phyloP scores from a whole-genome alignment of 2,888 invertebrate species.

The Euphydryas editha region DNA sequence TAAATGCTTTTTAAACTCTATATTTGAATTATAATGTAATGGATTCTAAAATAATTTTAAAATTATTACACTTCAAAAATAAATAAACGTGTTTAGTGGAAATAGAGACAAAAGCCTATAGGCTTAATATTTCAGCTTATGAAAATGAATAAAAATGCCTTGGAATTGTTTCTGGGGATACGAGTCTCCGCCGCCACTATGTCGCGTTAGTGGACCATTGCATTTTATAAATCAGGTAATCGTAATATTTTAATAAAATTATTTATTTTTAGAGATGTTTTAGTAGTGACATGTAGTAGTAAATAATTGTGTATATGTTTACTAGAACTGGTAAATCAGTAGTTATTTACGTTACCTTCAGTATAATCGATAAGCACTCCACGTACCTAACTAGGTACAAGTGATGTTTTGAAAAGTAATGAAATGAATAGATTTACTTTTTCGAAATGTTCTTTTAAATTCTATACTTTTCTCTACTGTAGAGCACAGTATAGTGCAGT shows the following conservation, averaged over 20 bases:
- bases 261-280: background rate
- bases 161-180: constrained; percentile 81
- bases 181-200: constrained; percentile 70
- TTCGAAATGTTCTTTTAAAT: too few relatives aligned
- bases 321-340: background rate
- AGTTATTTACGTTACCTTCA: background rate
- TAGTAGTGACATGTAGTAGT: background rate
- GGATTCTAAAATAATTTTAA: background rate
- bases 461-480: too few relatives aligned
- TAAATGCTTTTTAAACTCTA: background rate
- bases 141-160: constrained; percentile 69
- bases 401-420: background rate
- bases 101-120: constrained; percentile 20
- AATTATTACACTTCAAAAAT: background rate
- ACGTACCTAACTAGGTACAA: background rate
- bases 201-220: constrained; percentile 74
- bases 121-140: constrained; percentile 20
- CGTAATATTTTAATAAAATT: background rate
- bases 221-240: constrained; percentile 69
- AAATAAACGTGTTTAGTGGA: constrained; percentile 8
- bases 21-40: background rate
- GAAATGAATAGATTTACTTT: background rate
- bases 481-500: too few relatives aligned
- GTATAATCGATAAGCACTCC: background rate
- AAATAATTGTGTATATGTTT: background rate